These are phyloP conservation scores for Malurus melanocephalus DNA, from an alignment of 2,113 vertebrate species.

Conservation along the genomic window DNA sequence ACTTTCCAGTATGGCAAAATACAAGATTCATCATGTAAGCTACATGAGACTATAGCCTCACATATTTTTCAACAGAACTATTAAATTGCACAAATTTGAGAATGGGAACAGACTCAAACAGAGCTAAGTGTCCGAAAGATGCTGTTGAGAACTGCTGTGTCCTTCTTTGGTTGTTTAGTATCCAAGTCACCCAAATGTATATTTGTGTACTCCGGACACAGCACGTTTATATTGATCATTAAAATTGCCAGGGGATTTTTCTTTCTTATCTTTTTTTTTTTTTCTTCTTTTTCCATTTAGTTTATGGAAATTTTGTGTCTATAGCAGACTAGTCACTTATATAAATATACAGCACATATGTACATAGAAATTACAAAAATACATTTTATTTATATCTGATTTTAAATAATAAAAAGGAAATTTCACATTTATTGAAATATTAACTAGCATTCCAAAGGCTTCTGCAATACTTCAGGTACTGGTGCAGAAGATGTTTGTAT, in stretches of 20 bases:
- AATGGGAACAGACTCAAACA: background rate
- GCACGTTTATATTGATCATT: background rate
- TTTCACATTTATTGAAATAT: constrained; percentile 67
- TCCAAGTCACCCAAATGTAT: constrained; percentile 53
- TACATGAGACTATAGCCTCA: background rate
- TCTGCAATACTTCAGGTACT: constrained; percentile 43
- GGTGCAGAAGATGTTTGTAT: constrained; percentile 42
- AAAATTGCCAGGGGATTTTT: background rate
- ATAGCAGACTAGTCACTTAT: constrained; percentile 62
- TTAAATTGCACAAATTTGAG: background rate
- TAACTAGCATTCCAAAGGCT: constrained; percentile 63
- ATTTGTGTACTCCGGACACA: constrained; percentile 17
- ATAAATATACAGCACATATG: constrained; percentile 79
- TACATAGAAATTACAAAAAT: constrained; percentile 81
- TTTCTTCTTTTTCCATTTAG: background rate
- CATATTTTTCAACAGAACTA: background rate
- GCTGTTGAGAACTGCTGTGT: background rate
- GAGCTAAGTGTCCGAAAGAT: background rate
- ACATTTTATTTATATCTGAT: constrained; percentile 80
- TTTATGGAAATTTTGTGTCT: constrained; percentile 59
- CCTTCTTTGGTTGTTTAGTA: constrained; percentile 72
- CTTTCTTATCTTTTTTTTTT: background rate
- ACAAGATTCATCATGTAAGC: background rate
- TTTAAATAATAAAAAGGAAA: constrained; percentile 72
- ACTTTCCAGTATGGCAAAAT: background rate